These are phyloP conservation scores for Thamnaconus septentrionalis DNA, from an alignment of 2,113 vertebrate genomes.

Conservation along the genomic window DNA sequence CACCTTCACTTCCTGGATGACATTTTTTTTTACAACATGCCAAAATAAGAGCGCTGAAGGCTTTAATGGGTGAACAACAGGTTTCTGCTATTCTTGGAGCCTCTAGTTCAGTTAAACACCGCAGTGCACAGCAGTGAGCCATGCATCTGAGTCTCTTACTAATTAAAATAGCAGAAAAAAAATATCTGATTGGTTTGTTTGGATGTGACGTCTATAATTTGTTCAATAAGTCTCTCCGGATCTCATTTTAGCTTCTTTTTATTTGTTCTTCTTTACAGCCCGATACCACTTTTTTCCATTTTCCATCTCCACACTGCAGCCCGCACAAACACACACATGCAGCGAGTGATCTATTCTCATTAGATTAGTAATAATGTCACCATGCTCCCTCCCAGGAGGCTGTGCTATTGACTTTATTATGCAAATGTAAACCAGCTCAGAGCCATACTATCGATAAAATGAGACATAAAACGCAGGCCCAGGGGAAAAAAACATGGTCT, in stretches of 20 bases:
- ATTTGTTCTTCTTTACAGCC: slow-evolving; percentile 3
- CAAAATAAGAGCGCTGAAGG: too few relatives aligned
- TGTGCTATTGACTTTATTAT: slow-evolving; percentile 73
- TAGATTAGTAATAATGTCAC: slow-evolving; percentile 73
- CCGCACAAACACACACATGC: slow-evolving; percentile 13
- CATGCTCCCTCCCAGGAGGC: slow-evolving; percentile 63
- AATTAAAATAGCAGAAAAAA: too few relatives aligned
- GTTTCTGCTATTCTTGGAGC: too few relatives aligned
- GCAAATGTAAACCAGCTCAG: slow-evolving; percentile 68
- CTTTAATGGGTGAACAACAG: too few relatives aligned
- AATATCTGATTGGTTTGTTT: too few relatives aligned
- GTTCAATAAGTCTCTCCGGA: background rate
- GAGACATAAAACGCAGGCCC: slow-evolving; percentile 30
- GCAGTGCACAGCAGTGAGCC: too few relatives aligned
- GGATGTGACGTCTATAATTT: too few relatives aligned
- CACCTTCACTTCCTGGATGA: background rate
- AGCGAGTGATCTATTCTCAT: slow-evolving; percentile 42
- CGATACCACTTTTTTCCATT: background rate
- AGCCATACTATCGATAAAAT: slow-evolving; percentile 64
- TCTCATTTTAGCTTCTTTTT: background rate
- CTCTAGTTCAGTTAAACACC: too few relatives aligned
- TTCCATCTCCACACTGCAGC: background rate
- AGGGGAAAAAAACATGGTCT: slow-evolving; percentile 11
- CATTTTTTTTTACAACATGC: too few relatives aligned
- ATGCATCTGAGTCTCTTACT: too few relatives aligned